Evolutionary conservation across 2,797 vertebrate species (phyloP).

Genomic region (Fratercula arctica): DNA sequence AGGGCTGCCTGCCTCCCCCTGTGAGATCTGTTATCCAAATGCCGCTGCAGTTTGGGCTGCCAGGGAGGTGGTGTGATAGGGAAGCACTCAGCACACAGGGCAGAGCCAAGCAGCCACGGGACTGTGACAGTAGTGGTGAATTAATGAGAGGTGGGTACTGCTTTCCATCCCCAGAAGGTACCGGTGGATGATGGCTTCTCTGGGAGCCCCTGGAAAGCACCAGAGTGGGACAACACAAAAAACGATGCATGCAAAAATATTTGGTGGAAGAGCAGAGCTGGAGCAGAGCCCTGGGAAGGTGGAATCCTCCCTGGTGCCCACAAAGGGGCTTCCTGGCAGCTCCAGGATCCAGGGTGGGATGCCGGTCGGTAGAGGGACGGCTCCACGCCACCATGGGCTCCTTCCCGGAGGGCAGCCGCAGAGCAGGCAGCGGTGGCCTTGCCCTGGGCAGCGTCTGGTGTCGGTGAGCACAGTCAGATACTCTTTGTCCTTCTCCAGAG

Average conservation of each 20-base stretch:
- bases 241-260: background rate
- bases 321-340: background rate
- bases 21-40: slow-evolving; percentile 3
- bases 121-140: rapidly evolving
- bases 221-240: background rate
- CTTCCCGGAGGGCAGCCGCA: background rate
- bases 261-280: background rate
- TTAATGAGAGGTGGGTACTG: background rate
- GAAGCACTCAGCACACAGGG: background rate
- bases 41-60: background rate
- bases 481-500: background rate
- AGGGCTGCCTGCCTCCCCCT: background rate
- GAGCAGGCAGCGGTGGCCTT: background rate
- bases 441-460: background rate
- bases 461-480: background rate
- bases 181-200: background rate
- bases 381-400: background rate
- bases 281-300: background rate
- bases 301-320: background rate
- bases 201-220: background rate
- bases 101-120: background rate
- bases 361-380: background rate
- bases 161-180: background rate
- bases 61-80: background rate
- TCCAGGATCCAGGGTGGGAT: background rate